phyloP scores from a whole-genome alignment of 2,797 vertebrate genomes.

The Novumbra hubbsi region DNA sequence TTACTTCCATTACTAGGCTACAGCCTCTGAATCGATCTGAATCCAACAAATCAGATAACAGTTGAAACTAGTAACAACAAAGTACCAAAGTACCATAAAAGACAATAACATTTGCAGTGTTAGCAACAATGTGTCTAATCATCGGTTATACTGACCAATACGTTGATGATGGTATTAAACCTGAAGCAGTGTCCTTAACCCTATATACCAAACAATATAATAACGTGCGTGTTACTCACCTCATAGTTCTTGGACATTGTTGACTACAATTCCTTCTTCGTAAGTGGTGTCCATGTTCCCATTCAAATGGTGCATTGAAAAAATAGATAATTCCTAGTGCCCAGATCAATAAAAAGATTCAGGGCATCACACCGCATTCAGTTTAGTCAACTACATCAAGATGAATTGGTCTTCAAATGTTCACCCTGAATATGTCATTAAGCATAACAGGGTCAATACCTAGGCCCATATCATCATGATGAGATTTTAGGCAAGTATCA shows the following conservation, averaged over 20 bases:
- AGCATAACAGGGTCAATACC: slow-evolving; percentile 41
- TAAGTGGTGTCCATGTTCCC: slow-evolving; percentile 74
- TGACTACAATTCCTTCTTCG: slow-evolving; percentile 66
- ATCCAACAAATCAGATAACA: too few species aligned
- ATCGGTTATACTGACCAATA: too few species aligned
- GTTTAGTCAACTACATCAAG: slow-evolving; percentile 26
- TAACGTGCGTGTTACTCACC: slow-evolving; percentile 53
- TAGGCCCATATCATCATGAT: slow-evolving; percentile 34
- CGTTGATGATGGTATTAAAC: too few species aligned
- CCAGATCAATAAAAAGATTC: slow-evolving; percentile 39
- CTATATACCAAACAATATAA: background rate
- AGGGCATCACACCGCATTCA: slow-evolving; percentile 61
- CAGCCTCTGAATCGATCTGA: too few species aligned
- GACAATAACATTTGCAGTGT: background rate
- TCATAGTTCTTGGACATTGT: slow-evolving; percentile 83
- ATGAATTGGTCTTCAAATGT: slow-evolving; percentile 21
- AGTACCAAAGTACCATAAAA: background rate
- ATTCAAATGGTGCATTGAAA: slow-evolving; percentile 63
- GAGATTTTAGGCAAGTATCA: slow-evolving; percentile 28
- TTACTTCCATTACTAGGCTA: slow-evolving; percentile 25
- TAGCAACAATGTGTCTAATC: too few species aligned
- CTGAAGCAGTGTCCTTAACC: too few species aligned
- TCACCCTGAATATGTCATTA: slow-evolving; percentile 11
- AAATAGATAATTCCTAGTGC: slow-evolving; percentile 47
- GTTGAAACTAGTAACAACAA: too few species aligned